phyloP scores from a whole-genome alignment of 2,888 invertebrate species.

The Polydrusus pterygomalis region DNA sequence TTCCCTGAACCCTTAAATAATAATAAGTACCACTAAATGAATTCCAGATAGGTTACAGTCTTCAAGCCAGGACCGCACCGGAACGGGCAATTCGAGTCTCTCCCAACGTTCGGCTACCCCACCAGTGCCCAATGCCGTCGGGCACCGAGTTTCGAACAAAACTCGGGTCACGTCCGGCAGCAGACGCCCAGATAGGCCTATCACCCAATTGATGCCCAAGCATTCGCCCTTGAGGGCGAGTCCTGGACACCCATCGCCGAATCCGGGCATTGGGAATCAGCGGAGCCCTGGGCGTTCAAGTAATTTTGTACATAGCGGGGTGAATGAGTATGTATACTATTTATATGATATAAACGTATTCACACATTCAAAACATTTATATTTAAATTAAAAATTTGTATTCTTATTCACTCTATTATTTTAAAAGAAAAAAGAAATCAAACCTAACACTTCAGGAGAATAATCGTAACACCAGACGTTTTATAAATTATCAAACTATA shows the following conservation, averaged over 20 bases:
- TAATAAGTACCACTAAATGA: not conserved
- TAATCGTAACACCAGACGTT: too few relatives aligned
- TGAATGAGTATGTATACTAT: slow-evolving; percentile 57
- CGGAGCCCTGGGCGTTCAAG: slow-evolving; percentile 64
- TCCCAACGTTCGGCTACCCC: slow-evolving; percentile 66
- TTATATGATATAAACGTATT: too few relatives aligned
- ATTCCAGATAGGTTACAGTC: slow-evolving; percentile 53
- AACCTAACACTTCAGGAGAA: too few relatives aligned
- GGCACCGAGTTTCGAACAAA: slow-evolving; percentile 69
- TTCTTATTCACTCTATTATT: too few relatives aligned
- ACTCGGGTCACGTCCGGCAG: slow-evolving; percentile 70
- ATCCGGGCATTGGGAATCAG: slow-evolving; percentile 42
- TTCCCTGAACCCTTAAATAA: too few relatives aligned
- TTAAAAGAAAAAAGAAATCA: too few relatives aligned
- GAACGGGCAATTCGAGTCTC: slow-evolving; percentile 50
- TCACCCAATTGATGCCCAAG: slow-evolving; percentile 74
- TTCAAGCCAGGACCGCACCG: slow-evolving; percentile 57
- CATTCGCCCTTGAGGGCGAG: slow-evolving; percentile 78
- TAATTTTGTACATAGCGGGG: slow-evolving; percentile 65
- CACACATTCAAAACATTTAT: too few relatives aligned
- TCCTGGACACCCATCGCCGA: slow-evolving; percentile 70
- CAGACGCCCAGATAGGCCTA: slow-evolving; percentile 67
- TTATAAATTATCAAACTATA: too few relatives aligned
- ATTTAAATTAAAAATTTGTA: too few relatives aligned
- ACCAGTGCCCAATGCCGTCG: slow-evolving; percentile 61